These are phyloP conservation scores for Sarcophaga peregrina DNA, from an alignment of 1,140 invertebrate species.

Conservation along the genomic window DNA sequence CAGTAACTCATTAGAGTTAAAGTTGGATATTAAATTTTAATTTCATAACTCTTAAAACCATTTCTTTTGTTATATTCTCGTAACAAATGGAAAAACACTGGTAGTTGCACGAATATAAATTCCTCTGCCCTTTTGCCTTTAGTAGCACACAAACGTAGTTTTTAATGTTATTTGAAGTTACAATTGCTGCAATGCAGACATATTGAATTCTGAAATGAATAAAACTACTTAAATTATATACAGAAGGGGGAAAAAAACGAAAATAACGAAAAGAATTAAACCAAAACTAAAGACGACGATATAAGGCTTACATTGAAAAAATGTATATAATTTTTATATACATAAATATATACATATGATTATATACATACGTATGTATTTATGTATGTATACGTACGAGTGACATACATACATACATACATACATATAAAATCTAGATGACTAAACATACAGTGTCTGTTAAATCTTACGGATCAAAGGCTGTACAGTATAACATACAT, in stretches of 20 bases:
- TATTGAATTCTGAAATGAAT: constrained; percentile 30
- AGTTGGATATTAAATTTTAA: neutral
- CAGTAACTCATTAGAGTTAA: neutral
- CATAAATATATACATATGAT: no score
- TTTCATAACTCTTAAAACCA: neutral
- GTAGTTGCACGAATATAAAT: neutral
- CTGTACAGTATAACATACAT: no score
- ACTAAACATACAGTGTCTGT: no score
- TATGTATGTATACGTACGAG: neutral
- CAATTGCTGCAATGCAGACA: constrained; percentile 37
- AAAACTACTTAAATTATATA: neutral
- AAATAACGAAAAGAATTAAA: neutral
- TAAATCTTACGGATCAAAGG: no score
- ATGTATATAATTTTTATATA: no score
- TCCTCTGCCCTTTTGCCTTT: no score
- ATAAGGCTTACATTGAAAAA: no score
- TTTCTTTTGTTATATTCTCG: neutral
- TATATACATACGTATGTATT: neutral
- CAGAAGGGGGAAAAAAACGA: neutral
- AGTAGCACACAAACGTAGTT: neutral
- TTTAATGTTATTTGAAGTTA: constrained; percentile 23
- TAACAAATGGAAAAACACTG: neutral
- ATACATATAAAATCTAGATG: neutral
- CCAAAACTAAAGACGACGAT: no score
- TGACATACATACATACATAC: neutral